These are phyloP conservation scores for Cosmopolites sordidus DNA, from an alignment of 2,888 invertebrate genomes.

Conservation along the genomic window DNA sequence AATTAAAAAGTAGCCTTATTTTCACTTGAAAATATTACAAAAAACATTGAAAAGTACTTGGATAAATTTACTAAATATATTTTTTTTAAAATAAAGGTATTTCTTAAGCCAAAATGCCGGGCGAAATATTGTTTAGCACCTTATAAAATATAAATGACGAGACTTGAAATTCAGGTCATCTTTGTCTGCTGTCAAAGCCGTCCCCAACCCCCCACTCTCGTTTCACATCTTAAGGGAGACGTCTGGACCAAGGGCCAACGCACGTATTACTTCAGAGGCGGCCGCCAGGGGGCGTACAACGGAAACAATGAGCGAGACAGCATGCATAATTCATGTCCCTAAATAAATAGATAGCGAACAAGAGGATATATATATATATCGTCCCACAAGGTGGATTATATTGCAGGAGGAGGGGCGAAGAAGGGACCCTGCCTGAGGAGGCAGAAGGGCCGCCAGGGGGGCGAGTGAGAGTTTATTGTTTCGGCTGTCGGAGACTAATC, in stretches of 20 bases:
- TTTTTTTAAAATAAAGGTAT: no score
- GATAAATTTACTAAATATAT: no score
- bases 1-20: no score
- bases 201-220: no score
- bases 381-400: constrained; percentile 39
- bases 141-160: no score
- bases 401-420: constrained; percentile 1
- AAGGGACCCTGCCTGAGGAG: background rate
- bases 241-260: constrained; percentile 5
- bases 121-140: no score
- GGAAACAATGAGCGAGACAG: constrained; percentile 38
- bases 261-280: constrained; percentile 4
- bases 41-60: no score
- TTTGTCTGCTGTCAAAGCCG: no score
- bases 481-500: constrained; percentile 8
- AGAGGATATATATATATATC: constrained; percentile 40
- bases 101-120: no score
- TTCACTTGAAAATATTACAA: no score
- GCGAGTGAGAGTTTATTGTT: constrained; percentile 17
- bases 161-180: no score
- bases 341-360: constrained; percentile 43
- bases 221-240: no score
- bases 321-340: constrained; percentile 46
- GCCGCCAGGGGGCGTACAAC: constrained; percentile 17
- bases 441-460: background rate